Conservation (phyloP, 2,888 invertebrate genomes). For the Nemotelus pantherinus region DNA sequence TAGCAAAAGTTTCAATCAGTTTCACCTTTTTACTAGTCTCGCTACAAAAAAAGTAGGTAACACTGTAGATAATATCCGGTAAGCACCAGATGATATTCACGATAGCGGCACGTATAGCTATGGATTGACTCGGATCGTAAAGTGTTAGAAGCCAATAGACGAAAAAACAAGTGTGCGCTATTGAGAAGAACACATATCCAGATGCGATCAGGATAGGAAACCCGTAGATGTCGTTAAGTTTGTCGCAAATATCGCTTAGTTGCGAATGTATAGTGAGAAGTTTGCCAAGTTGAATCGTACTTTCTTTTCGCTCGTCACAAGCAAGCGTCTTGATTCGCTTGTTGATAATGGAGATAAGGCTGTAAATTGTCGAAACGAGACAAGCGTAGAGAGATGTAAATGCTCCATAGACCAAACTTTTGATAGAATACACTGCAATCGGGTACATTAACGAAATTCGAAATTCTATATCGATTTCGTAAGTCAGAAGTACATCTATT, state of each 20-base stretch:
- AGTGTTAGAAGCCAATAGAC: conserved; percentile 34
- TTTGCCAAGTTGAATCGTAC: too few species aligned
- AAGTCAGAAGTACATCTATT: conserved; percentile 9
- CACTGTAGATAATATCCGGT: conserved; percentile 14
- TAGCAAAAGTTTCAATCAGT: too few species aligned
- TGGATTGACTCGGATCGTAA: not conserved
- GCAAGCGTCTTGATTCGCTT: conserved; percentile 4
- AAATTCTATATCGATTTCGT: conserved; percentile 12
- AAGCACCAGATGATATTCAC: conserved; percentile 36
- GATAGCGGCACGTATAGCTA: not conserved
- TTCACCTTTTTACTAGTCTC: conserved; percentile 22
- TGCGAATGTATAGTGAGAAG: conserved; percentile 36
- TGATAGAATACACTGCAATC: conserved; percentile 12
- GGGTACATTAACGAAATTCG: conserved; percentile 2
- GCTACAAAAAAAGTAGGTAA: conserved; percentile 10
- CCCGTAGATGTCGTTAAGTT: conserved; percentile 30
- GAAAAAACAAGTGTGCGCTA: conserved; percentile 26
- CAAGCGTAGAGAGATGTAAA: conserved; percentile 15
- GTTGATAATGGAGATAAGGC: conserved; percentile 21
- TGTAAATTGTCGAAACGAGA: conserved; percentile 27
- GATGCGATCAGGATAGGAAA: conserved; percentile 27
- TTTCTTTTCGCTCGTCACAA: too few species aligned
- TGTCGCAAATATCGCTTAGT: conserved; percentile 35
- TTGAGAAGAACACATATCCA: conserved; percentile 22
- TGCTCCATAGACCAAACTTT: conserved; percentile 13